Conservation (phyloP, 1,140 invertebrate species). For the Harlomillsia oculata region DNA sequence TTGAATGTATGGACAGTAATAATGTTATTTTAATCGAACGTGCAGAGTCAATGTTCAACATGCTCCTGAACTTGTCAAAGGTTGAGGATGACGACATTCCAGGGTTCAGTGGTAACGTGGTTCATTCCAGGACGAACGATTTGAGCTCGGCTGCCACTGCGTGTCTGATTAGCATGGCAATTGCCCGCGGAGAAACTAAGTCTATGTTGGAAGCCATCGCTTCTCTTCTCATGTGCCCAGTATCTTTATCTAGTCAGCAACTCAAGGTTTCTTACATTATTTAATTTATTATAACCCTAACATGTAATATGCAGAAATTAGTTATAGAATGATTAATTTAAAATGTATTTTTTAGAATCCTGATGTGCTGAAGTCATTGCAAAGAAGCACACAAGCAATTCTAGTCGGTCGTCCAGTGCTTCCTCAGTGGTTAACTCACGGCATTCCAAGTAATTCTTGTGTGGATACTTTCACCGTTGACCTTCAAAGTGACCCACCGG, state of each 20-base stretch:
- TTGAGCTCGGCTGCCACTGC: constrained; percentile 79
- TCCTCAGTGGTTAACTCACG: constrained; percentile 79
- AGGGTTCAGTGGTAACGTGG: constrained; percentile 17
- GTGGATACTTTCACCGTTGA: constrained; percentile 59
- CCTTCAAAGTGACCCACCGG: constrained; percentile 40
- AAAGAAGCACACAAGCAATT: constrained; percentile 79
- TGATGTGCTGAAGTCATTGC: constrained; percentile 69
- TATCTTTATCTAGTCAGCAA: constrained; percentile 63
- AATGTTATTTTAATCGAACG: neutral
- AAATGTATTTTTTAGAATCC: constrained; percentile 56
- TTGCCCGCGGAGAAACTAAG: constrained; percentile 87
- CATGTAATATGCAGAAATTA: neutral
- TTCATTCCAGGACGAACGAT: constrained; percentile 44
- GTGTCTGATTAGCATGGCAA: constrained; percentile 76
- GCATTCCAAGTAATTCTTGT: constrained; percentile 66
- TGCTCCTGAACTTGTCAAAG: constrained; percentile 67
- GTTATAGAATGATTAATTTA: neutral
- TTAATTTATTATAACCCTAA: neutral
- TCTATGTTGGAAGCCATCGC: constrained; percentile 76
- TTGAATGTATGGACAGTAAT: neutral
- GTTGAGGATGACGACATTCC: constrained; percentile 45
- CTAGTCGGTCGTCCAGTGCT: constrained; percentile 69
- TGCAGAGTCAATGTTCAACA: constrained; percentile 63
- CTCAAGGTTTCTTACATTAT: constrained; percentile 53
- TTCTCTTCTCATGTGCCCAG: constrained; percentile 75